A percentile compares a stretch with the other conserved stretches of the same genome.
Conservation (phyloP, 2,113 vertebrate genomes). For the Lasiurus borealis region DNA sequence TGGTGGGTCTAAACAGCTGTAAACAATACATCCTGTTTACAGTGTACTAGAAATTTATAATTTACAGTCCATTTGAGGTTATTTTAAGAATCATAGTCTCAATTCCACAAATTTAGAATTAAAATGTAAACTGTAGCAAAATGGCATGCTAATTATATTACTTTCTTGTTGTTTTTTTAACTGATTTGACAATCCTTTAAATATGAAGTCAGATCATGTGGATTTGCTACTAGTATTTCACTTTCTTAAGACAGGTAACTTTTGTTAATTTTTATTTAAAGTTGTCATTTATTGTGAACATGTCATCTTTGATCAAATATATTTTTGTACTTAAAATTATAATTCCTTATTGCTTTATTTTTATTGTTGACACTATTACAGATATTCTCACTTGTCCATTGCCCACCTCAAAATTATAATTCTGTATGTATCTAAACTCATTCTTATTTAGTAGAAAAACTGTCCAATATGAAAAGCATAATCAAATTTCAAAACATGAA, state of each 20-base stretch:
- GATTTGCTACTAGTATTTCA: conserved; percentile 35
- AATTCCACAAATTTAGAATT: conserved; percentile 58
- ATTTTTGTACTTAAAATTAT: conserved; percentile 59
- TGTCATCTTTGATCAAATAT: not conserved
- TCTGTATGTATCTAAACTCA: conserved; percentile 27
- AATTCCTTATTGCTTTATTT: conserved; percentile 17
- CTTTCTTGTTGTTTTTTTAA: conserved; percentile 63
- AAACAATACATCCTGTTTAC: conserved; percentile 87
- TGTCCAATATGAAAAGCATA: conserved; percentile 50
- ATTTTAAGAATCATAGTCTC: conserved; percentile 77
- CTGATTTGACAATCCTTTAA: conserved; percentile 62
- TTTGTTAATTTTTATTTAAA: conserved; percentile 17
- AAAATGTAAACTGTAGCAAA: conserved; percentile 75
- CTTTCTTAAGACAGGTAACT: conserved; percentile 59
- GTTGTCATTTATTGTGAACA: not conserved
- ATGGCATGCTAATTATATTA: not conserved
- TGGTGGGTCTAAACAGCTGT: conserved; percentile 85
- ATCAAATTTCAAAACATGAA: not conserved
- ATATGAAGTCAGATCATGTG: conserved; percentile 38
- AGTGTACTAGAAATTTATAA: conserved; percentile 81
- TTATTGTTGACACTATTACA: not conserved
- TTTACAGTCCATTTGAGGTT: conserved; percentile 73
- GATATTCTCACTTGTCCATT: not conserved
- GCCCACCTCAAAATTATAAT: not conserved
- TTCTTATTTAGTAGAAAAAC: not conserved